Base-by-base conservation (phyloP, 2,113 vertebrate species). In the Polyodon spathula region DNA sequence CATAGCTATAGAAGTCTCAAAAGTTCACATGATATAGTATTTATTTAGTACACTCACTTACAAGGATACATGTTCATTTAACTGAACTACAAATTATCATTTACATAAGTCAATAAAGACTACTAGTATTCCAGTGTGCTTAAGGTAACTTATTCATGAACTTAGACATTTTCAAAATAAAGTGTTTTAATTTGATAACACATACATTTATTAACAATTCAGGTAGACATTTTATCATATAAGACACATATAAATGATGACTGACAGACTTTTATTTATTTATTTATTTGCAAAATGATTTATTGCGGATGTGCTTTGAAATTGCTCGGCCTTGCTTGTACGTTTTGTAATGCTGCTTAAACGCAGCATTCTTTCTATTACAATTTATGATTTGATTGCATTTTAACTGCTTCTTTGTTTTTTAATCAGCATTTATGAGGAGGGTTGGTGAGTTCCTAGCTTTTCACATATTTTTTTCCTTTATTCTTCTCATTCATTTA, bases 381-480 rank as follows among this genome's bases (percentile, higher is more conserved):
- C 82, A 79, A 67, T 83, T 86, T 84, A 70, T 75, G 63, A 73
- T 81, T 87, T 65, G 63, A 52, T 69, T 61, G 60, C 70, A 61
- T 66, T 73, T 75, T 69, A 58, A 71, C 70, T 63, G 71, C 67
- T 66, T 86, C 83, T 88, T 89, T 92, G 60, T 79, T 84, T 78
- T 77, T 61, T 66, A 68, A 71, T 84, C 82, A 98, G 94, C 91
- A 75, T 90, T 88, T 94, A 86, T 95, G 93, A 97, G 88, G 95
- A 97, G 84, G 89, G 84, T 91, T 90, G 95, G 95, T 98, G 95
- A 98, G 94, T 98, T 90, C 69, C 67, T 83, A 59, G 63, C 60
- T 17, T 38, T 66, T 56, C 17, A 41, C 67, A 48, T 53, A 40
- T 63, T 71, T 42, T 42, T 42, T 67, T 48, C 66, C 62, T 72